Percentiles rank a stretch among this genome's conserved stretches.
These are phyloP conservation scores for Rhynchonycteris naso DNA, from an alignment of 2,797 vertebrate genomes.

Conservation along the genomic window DNA sequence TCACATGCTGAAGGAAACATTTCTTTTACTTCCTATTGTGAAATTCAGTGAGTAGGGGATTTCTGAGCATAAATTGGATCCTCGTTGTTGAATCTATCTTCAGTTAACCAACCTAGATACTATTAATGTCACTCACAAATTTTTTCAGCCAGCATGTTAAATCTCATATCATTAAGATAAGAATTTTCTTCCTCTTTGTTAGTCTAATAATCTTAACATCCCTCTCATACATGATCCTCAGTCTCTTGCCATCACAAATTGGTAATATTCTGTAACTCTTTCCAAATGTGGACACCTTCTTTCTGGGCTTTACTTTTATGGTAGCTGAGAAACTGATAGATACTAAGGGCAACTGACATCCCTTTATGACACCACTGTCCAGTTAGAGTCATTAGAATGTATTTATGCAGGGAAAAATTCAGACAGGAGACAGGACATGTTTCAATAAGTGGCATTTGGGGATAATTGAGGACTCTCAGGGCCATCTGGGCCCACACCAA, in stretches of 20 bases:
- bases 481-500: accelerated
- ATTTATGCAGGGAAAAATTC: neutral
- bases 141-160: neutral
- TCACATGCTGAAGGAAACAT: neutral
- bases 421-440: neutral
- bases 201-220: neutral
- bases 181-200: neutral
- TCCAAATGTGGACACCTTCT: neutral
- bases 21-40: neutral
- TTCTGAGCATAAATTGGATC: neutral
- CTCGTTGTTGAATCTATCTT: neutral
- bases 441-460: neutral
- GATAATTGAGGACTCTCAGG: neutral
- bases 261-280: neutral
- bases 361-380: neutral
- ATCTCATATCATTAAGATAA: neutral
- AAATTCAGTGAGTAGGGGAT: neutral
- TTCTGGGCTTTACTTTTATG: neutral
- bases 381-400: neutral
- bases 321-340: neutral
- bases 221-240: neutral
- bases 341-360: neutral
- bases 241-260: neutral
- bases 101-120: neutral
- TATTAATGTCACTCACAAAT: neutral